A percentile compares a stretch with the other conserved stretches of the same genome.
phyloP scores from a whole-genome alignment of 30 jellyfish, hydroid and myxozoan species.

The Aurelia coerulea region DNA sequence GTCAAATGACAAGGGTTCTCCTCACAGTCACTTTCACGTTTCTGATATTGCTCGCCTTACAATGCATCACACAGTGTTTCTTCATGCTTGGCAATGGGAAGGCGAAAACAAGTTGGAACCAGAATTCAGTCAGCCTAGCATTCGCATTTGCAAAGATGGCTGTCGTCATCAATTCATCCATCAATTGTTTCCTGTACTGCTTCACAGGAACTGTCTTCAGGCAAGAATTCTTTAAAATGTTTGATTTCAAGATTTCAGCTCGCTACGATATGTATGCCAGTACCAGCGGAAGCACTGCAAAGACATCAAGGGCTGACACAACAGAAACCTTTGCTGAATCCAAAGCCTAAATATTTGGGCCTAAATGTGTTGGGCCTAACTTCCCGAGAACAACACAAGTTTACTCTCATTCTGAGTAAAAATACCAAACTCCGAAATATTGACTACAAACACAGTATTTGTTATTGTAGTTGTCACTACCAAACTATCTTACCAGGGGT shows the following conservation, averaged over 20 bases:
- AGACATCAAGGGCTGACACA: conserved; percentile 54
- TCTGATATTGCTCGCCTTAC: conserved; percentile 84
- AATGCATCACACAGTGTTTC: conserved; percentile 91
- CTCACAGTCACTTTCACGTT: conserved; percentile 85
- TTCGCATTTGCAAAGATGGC: conserved; percentile 80
- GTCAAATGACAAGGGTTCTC: conserved; percentile 84
- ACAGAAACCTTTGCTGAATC: conserved; percentile 49
- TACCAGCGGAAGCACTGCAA: conserved; percentile 3
- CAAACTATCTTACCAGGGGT: too few species aligned
- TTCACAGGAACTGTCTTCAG: conserved; percentile 70
- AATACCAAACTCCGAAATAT: too few species aligned
- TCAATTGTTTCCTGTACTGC: conserved; percentile 72
- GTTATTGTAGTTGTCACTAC: too few species aligned
- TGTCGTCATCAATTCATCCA: conserved; percentile 81
- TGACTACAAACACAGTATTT: too few species aligned
- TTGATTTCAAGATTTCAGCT: background rate
- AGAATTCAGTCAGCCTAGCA: conserved; percentile 52
- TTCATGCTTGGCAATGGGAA: conserved; percentile 87
- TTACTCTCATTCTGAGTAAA: too few species aligned
- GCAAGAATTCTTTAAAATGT: conserved; percentile 52
- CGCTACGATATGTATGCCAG: background rate
- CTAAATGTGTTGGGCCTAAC: too few species aligned
- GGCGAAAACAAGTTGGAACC: conserved; percentile 44
- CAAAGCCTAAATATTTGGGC: conserved; percentile 23
- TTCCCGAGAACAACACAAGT: too few species aligned